Conservation (phyloP, 2,797 vertebrate species). For the Rhadinocentrus ornatus region DNA sequence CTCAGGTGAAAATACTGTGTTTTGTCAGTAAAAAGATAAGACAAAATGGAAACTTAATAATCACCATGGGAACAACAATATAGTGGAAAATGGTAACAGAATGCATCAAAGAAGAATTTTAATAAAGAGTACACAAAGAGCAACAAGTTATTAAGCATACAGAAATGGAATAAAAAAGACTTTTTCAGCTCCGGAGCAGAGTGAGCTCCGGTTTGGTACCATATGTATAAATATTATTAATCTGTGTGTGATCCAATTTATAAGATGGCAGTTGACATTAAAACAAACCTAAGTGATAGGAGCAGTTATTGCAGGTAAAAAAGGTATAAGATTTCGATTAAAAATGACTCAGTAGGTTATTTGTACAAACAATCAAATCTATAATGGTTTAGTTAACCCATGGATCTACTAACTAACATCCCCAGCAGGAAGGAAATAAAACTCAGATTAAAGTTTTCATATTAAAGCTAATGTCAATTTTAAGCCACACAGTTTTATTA, state of each 20-base stretch:
- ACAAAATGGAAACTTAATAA: constrained; percentile 52
- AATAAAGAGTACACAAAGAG: constrained; percentile 25
- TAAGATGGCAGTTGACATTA: constrained; percentile 5
- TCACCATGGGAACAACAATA: constrained; percentile 20
- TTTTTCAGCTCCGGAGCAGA: background rate
- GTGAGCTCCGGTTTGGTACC: background rate
- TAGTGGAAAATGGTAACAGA: constrained; percentile 30
- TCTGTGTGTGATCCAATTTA: too few relatives aligned
- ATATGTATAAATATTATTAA: background rate
- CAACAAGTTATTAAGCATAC: constrained; percentile 1
- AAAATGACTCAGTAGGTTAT: background rate
- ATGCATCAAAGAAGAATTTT: constrained; percentile 34
- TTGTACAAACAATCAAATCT: background rate
- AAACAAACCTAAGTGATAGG: background rate
- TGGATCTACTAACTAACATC: too few relatives aligned
- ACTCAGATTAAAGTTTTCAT: too few relatives aligned
- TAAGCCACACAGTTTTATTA: too few relatives aligned
- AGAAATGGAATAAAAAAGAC: constrained; percentile 5
- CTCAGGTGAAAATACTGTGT: constrained; percentile 54
- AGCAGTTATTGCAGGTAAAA: background rate
- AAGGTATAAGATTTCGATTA: background rate
- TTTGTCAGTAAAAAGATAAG: constrained; percentile 49
- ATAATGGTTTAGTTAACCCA: too few relatives aligned
- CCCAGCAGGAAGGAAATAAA: too few relatives aligned
- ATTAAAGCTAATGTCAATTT: too few relatives aligned